Percentiles rank a stretch among this genome's conserved stretches.
Evolutionary conservation across 2,797 vertebrate genomes (phyloP).

Genomic region (Leucoraja ocellata): DNA sequence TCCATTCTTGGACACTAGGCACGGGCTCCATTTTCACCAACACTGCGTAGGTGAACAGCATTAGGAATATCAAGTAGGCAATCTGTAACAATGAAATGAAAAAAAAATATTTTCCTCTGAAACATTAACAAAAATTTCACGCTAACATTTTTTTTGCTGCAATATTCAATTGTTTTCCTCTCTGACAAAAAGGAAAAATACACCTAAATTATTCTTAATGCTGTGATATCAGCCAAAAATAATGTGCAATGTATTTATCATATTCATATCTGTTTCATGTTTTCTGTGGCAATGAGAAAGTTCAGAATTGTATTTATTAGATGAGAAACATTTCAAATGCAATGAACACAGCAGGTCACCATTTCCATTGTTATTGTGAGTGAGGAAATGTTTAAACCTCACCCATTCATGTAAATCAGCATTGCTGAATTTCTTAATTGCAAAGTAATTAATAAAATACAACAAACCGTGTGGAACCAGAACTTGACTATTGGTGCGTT

Average conservation of each 20-base stretch:
- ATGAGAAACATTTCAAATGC: neutral
- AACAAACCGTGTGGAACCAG: conserved; percentile 88
- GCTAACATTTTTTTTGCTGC: neutral
- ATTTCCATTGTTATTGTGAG: neutral
- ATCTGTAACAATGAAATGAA: conserved; percentile 59
- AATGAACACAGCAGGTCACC: neutral
- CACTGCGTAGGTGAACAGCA: conserved; percentile 83
- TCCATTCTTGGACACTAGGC: conserved; percentile 80
- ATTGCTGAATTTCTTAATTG: neutral
- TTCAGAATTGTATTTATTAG: neutral
- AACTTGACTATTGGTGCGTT: conserved; percentile 93
- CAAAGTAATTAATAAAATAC: neutral
- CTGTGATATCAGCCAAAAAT: neutral
- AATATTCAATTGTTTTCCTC: neutral
- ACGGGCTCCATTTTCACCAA: conserved; percentile 79
- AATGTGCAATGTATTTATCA: neutral
- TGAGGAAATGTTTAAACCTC: too few relatives aligned
- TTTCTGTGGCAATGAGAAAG: neutral
- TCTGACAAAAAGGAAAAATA: neutral
- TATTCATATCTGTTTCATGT: neutral
- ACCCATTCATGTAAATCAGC: neutral
- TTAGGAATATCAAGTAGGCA: conserved; percentile 81
- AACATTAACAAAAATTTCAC: neutral
- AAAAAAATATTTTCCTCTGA: neutral
- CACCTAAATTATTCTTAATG: neutral